phyloP scores from a whole-genome alignment of 1,140 invertebrate genomes.

The Tetragonula clypearis region DNA sequence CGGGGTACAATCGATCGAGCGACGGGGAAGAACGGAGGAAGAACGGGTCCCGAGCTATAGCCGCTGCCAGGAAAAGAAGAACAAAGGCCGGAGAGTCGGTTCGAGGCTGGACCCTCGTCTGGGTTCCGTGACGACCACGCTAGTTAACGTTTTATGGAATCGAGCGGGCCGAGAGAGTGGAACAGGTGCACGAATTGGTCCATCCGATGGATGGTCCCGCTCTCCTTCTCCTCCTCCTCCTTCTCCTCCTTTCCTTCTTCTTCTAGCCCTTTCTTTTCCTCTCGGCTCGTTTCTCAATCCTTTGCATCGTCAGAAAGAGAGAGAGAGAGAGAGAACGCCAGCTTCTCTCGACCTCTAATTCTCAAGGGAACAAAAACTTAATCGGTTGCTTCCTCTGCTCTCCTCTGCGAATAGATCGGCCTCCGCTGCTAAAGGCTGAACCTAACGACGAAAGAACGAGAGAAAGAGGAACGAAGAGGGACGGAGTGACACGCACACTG shows the following conservation, averaged over 20 bases:
- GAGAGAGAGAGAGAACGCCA: neutral
- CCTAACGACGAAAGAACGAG: neutral
- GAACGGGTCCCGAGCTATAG: neutral
- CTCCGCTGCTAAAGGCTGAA: constrained; percentile 29
- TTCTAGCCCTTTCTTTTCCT: constrained; percentile 44
- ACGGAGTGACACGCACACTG: constrained; percentile 24
- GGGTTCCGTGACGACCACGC: constrained; percentile 56
- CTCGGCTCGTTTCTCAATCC: constrained; percentile 20
- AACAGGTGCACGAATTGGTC: constrained; percentile 65
- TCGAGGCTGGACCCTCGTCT: constrained; percentile 28
- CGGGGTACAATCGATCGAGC: constrained; percentile 21
- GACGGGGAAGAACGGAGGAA: too few species aligned
- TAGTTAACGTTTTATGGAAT: constrained; percentile 54
- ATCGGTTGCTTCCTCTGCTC: constrained; percentile 77
- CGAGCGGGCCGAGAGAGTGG: constrained; percentile 33
- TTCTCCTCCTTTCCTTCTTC: constrained; percentile 26
- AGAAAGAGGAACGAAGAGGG: constrained; percentile 6
- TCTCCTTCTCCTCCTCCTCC: constrained; percentile 8
- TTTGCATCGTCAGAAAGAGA: constrained; percentile 20
- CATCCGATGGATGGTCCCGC: constrained; percentile 36
- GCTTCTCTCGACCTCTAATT: constrained; percentile 73
- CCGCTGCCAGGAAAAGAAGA: constrained; percentile 38
- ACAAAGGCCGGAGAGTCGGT: constrained; percentile 43
- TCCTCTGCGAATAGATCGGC: constrained; percentile 44
- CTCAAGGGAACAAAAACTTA: constrained; percentile 78